A percentile compares a stretch with the other conserved stretches of the same genome.
These are phyloP conservation scores for Zophobas morio DNA, from an alignment of 1,140 invertebrate species.

Conservation along the genomic window DNA sequence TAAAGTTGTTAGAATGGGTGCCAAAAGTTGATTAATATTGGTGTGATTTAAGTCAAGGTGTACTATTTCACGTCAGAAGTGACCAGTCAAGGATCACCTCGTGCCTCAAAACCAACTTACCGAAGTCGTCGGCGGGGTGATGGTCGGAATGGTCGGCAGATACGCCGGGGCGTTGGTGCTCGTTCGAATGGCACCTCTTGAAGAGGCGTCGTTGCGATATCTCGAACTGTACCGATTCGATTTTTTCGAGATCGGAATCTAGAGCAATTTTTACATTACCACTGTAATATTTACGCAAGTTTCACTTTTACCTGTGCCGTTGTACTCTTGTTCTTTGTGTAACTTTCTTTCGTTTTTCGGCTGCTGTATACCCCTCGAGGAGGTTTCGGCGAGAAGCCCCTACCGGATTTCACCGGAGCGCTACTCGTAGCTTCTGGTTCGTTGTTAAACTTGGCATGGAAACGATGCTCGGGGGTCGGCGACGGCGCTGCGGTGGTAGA, in stretches of 20 bases:
- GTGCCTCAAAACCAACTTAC: constrained; percentile 30
- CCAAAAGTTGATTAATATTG: constrained; percentile 42
- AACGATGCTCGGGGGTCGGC: constrained; percentile 47
- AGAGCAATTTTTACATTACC: constrained; percentile 36
- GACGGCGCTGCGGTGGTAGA: constrained; percentile 47
- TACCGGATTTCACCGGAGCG: constrained; percentile 17
- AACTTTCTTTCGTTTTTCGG: constrained; percentile 44
- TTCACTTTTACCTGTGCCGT: constrained; percentile 45
- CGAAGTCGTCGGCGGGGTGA: constrained; percentile 48
- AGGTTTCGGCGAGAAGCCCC: constrained; percentile 48
- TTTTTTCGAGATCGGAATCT: constrained; percentile 52
- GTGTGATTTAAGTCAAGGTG: constrained; percentile 51
- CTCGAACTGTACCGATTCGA: constrained; percentile 61
- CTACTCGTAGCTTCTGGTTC: constrained; percentile 24
- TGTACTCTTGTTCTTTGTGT: constrained; percentile 43
- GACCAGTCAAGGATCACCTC: constrained; percentile 33
- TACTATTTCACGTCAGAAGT: constrained; percentile 55
- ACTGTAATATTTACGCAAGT: constrained; percentile 28
- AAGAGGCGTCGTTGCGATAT: constrained; percentile 61
- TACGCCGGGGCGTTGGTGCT: constrained; percentile 61
- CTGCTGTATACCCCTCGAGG: constrained; percentile 51
- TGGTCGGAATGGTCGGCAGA: constrained; percentile 62
- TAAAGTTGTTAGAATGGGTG: constrained; percentile 48
- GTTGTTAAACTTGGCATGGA: constrained; percentile 55
- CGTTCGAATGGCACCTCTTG: constrained; percentile 55